These are phyloP conservation scores for Portunus trituberculatus DNA, from an alignment of 1,140 invertebrate genomes.

Conservation along the genomic window DNA sequence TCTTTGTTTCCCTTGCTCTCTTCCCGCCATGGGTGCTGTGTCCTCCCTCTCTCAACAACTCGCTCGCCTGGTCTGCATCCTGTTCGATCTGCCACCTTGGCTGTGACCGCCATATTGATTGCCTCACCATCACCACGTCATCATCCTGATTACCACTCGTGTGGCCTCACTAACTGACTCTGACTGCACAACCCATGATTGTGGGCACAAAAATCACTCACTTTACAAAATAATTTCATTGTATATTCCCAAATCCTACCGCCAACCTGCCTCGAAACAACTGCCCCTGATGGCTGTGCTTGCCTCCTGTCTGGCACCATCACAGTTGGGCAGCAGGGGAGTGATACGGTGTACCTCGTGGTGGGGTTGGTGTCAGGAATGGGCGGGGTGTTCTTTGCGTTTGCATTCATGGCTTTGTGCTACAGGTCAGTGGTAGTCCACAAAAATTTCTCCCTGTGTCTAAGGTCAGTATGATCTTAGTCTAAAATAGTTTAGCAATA, in stretches of 20 bases:
- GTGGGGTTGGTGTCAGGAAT: constrained; percentile 98
- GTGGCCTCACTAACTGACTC: constrained; percentile 67
- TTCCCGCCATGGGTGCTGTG: constrained; percentile 76
- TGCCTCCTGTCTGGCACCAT: background rate
- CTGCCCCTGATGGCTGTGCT: constrained; percentile 51
- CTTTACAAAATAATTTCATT: constrained; percentile 42
- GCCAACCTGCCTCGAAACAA: constrained; percentile 30
- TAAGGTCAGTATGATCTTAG: constrained; percentile 89
- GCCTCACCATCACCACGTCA: constrained; percentile 69
- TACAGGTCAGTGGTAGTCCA: constrained; percentile 99
- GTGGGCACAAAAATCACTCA: constrained; percentile 73
- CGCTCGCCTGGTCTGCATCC: constrained; percentile 70
- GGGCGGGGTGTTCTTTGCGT: constrained; percentile 98
- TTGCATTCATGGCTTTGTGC: constrained; percentile 98
- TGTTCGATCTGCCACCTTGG: constrained; percentile 73
- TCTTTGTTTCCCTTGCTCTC: constrained; percentile 74
- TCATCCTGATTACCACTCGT: constrained; percentile 68
- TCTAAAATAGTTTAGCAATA: constrained; percentile 72
- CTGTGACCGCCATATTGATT: constrained; percentile 60
- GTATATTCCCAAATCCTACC: constrained; percentile 58
- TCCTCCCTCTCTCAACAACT: constrained; percentile 74
- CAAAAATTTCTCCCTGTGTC: constrained; percentile 98
- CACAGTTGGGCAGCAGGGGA: constrained; percentile 77
- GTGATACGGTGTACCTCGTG: constrained; percentile 92
- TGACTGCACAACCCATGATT: constrained; percentile 73